Base-by-base conservation (phyloP, 2,888 invertebrate species). In the Gasteruption jaculator region DNA sequence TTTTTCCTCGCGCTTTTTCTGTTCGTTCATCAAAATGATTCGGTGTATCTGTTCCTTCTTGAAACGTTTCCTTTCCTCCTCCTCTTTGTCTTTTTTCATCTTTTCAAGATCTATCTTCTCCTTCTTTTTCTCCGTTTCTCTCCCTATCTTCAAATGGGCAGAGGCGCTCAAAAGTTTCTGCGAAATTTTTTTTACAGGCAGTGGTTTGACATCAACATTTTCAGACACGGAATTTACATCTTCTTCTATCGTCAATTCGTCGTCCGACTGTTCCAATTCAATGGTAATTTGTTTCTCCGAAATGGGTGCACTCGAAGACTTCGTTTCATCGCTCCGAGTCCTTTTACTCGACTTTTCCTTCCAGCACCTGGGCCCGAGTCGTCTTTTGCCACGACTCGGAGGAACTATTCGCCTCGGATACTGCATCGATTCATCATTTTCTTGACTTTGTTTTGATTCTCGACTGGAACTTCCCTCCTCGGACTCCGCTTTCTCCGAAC, bases 371-470 rank as follows among this genome's bases (percentile, higher is more conserved):
- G 31, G 12, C 43, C 35, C 46, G 11, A 16, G 38, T 19, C 20
- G 41, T 34, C 27, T 46, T 30, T 29, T 35, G 12, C 30, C 34
- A 19, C 53, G 46, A 45, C 43, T 57, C 1, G 57, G 53, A 8
- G 60, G 56, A 33, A 30, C 10, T 15, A 58, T 48, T 45, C 56
- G 51, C 38, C 52, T 46, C 14, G 60, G 55, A 50, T 49, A 49
- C 3, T 39, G 14, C 7, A 4, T 31, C 11, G 5, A 32, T 34
- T 20, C 3, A 18, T 5, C 5, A 29, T 24, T 30, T 43, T 34
- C 15, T 14, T 36, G 19, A 36, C 24, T 26, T 33, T 29, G 11
- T 21, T 15, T 32, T 7, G 20, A 34, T 40, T 20, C 18, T 48
- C 16, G n/a, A n/a, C n/a, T n/a, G n/a, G n/a, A n/a, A n/a, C n/a